Base-by-base conservation (phyloP, 2,113 vertebrate species). In the Lagenorhynchus albirostris region DNA sequence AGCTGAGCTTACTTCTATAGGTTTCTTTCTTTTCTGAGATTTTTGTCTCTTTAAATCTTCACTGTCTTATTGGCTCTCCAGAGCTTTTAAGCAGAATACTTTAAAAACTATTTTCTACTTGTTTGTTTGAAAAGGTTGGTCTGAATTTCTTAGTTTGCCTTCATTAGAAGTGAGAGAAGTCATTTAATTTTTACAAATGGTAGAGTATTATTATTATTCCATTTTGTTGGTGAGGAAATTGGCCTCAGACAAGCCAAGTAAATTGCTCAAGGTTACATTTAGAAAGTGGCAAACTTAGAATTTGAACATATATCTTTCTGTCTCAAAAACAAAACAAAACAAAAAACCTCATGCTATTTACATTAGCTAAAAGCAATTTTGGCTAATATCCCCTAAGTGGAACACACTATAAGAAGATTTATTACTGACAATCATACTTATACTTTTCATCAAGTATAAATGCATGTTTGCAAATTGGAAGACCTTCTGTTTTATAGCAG, bases 331-430 rank as follows among this genome's bases (percentile, higher is more conserved):
- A 53, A 53, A 53, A 17, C 53, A 53, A 53, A 53, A 53, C 53
- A 53, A 91, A 77, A 85, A 67, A 79, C 80, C 17, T 44, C 38
- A 41, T 67, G 70, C 20, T 91, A 77, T 84, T 94, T 94, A 91
- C 38, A 91, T 95, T 73, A 95, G 76, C 55, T 95, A 92, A 95
- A 94, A 84, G 76, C 81, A 95, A 84, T 95, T 95, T 97, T 95
- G 87, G 94, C 91, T 84, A 58, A 89, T 94, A 80, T 80, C 33
- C 50, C 29, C 21, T 13, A 91, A 74, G 53, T 84, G 29, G 29
- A 91, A 84, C 8, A 67, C 4, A 93, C 13, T 83, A 41, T 33
- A 79, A 83, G 36, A 87, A 71, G 55, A 95, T 94, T 88, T 89
- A 85, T 92, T 83, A 91, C 44, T 88, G 58, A 92, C 25, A 62